Evolutionary conservation across 2,888 invertebrate species (phyloP).

Genomic region (Acronicta psi): DNA sequence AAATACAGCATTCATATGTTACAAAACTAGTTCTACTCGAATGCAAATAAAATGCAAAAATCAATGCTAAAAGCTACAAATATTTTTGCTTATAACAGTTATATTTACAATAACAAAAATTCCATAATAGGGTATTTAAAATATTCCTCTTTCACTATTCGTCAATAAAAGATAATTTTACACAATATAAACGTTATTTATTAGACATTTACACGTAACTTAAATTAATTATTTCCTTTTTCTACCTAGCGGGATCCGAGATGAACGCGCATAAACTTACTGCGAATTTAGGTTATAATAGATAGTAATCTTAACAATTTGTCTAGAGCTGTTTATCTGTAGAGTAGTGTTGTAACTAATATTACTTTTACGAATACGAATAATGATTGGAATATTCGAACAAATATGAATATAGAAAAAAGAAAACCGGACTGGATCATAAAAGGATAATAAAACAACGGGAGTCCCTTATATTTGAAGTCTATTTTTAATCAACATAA

Average conservation of each 20-base stretch:
- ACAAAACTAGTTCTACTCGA: not conserved
- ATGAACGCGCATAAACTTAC: conserved; percentile 43
- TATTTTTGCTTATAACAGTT: too few relatives aligned
- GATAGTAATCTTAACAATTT: conserved; percentile 59
- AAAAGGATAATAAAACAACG: too few relatives aligned
- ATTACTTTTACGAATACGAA: not conserved
- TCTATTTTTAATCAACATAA: too few relatives aligned
- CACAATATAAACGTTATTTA: conserved; percentile 30
- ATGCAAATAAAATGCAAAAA: too few relatives aligned
- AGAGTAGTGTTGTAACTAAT: not conserved
- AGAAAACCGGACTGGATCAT: too few relatives aligned
- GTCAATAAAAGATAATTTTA: conserved; percentile 18
- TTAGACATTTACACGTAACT: conserved; percentile 36
- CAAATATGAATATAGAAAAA: too few relatives aligned
- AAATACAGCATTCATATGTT: not conserved
- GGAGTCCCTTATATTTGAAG: too few relatives aligned
- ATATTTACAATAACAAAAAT: too few relatives aligned
- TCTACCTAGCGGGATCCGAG: conserved; percentile 21
- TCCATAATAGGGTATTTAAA: too few relatives aligned
- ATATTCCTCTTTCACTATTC: conserved; percentile 10
- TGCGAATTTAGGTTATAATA: conserved; percentile 48
- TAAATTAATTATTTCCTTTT: conserved; percentile 45
- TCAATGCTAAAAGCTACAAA: too few relatives aligned
- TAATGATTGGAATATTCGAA: not conserved
- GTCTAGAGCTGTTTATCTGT: conserved; percentile 56